Evolutionary conservation across 2,113 vertebrate species (phyloP), one percentile per base, ranked within the genome.

Genomic region (Chrysochloris asiatica): DNA sequence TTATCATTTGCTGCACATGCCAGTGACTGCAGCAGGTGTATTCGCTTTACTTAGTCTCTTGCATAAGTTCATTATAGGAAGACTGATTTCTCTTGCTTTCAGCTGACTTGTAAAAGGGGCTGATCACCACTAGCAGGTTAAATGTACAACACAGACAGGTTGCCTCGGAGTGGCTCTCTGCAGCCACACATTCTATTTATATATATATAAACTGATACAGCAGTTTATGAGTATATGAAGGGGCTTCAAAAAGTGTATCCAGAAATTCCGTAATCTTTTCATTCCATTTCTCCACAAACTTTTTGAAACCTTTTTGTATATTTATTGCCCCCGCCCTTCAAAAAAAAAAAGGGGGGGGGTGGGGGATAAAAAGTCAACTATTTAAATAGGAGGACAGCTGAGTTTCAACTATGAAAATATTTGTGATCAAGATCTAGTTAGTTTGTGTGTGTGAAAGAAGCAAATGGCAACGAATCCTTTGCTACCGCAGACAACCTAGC

Each of bases 301-400:
- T n/a, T n/a, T n/a, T n/a, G n/a, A n/a, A n/a, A n/a, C n/a, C n/a
- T n/a, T n/a, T n/a, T n/a, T n/a, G n/a, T n/a, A n/a, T n/a, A n/a
- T n/a, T n/a, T n/a, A n/a, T n/a, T n/a, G n/a, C 8, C 54, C 12
- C 4, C 12, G 24, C 4, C 21, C 4, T 19, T 16, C 14, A 67
- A 36, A 67, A 33, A 63, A 67, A 67, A 67, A 33, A n/a, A 65
- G 33, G n/a, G n/a, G n/a, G n/a, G n/a, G n/a, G n/a, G n/a, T n/a
- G n/a, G n/a, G n/a, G n/a, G n/a, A n/a, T n/a, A n/a, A n/a, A 92
- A 69, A 50, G 47, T 92, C 24, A 89, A 82, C 21, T 71, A 90
- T 10, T 50, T 47, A 93, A 63, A 43, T 8, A 71, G 71, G 47
- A 75, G 41, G 16, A 92, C 13, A 82, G 14, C 3, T 80, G 85